Evolutionary conservation across 2,888 invertebrate species (phyloP).

Genomic region (Iphiclides podalirius): DNA sequence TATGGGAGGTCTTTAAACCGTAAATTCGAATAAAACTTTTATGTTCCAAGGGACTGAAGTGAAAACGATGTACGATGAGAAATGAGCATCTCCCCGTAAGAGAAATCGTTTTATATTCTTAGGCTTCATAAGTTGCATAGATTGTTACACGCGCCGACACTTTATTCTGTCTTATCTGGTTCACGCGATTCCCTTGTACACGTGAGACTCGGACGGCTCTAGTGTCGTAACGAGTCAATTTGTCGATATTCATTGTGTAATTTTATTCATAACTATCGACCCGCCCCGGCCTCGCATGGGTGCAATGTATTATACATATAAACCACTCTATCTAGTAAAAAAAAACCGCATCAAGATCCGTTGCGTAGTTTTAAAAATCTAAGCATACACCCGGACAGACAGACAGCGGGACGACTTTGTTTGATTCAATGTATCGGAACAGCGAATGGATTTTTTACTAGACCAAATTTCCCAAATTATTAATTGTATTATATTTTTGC

Average conservation of each 20-base stretch:
- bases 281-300: too few species aligned
- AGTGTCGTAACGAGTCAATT: not conserved
- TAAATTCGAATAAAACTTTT: too few species aligned
- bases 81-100: not conserved
- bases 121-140: not conserved
- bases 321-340: too few species aligned
- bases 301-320: too few species aligned
- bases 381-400: too few species aligned
- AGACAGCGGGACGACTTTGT: too few species aligned
- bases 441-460: not conserved
- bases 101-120: not conserved
- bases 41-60: too few species aligned
- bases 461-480: not conserved
- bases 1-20: too few species aligned
- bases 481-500: not conserved
- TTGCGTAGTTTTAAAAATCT: too few species aligned
- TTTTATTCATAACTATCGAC: too few species aligned
- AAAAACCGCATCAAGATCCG: too few species aligned
- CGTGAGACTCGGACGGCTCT: not conserved
- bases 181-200: slow-evolving; percentile 10
- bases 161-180: slow-evolving; percentile 14
- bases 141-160: slow-evolving; percentile 6
- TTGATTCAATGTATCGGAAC: not conserved
- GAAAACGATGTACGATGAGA: too few species aligned
- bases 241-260: slow-evolving; percentile 7